Base-by-base conservation (phyloP, 2,113 vertebrate species). In the Herpailurus yagouaroundi region DNA sequence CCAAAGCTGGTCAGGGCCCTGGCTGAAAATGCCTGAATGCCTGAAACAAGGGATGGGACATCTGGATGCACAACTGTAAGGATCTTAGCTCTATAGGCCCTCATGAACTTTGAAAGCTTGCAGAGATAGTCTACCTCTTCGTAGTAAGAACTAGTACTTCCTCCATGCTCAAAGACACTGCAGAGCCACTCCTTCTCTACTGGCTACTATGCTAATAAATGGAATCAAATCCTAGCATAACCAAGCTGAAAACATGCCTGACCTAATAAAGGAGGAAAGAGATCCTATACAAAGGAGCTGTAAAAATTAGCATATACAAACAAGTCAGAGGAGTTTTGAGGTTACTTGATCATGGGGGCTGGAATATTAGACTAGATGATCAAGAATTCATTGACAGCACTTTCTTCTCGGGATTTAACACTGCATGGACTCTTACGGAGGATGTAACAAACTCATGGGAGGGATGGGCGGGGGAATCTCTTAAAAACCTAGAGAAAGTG, bases 371-470 rank as follows among this genome's bases (percentile, higher is more conserved):
- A 68, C 48, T 91, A 50, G 41, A 55, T 68, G 50, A 94, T 89
- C 57, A 94, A 79, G 64, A 88, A 97, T 85, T 96, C 63, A 84
- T 88, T 76, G 38, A 88, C 57, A 29, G 6, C 64, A 93, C 16
- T 80, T 84, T 93, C 33, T 93, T 88, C 36, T 74, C 11, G 84
- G 69, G 11, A 95, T 88, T 93, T 91, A 87, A 57, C 18, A 88
- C 25, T 84, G 31, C 29, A 63, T 69, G 36, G 45, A 38, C 23
- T 77, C 11, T n/a, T 89, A 45, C 1, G 8, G 48, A 33, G 18
- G 25, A 63, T 95, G 33, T 38, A 90, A 89, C 6, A 57, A 66
- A 64, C 19, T 76, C 4, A 64, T 45, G 86, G 86, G 14, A 25
- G 48, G 15, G 18, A 45, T 45, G 45, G 76, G 45, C n/a, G 7